phyloP scores from a whole-genome alignment of 2,797 vertebrate genomes.

The Eulemur mongoz region DNA sequence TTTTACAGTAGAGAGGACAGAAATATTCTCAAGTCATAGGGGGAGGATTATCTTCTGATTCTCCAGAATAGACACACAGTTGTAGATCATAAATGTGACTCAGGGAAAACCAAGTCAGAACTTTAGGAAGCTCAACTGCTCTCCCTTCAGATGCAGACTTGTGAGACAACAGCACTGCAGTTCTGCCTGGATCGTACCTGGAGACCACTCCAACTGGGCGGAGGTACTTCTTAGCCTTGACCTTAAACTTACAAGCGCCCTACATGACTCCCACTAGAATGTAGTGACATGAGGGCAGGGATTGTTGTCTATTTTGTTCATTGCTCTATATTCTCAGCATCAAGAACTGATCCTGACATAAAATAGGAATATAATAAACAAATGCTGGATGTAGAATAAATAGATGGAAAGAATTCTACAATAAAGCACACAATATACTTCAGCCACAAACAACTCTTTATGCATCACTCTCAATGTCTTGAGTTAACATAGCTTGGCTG shows the following conservation, averaged over 20 bases:
- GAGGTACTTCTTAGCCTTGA: background rate
- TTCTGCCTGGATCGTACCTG: accelerated
- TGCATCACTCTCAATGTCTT: background rate
- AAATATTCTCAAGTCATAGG: background rate
- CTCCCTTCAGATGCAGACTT: background rate
- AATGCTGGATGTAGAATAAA: background rate
- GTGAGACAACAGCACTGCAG: accelerated
- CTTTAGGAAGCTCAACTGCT: background rate
- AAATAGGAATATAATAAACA: background rate
- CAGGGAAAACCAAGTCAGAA: background rate
- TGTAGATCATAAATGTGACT: background rate
- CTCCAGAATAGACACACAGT: background rate
- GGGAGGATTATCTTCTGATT: background rate
- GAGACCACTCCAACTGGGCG: too few relatives aligned
- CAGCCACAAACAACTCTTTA: background rate
- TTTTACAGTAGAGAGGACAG: background rate
- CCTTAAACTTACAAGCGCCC: background rate
- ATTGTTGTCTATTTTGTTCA: background rate
- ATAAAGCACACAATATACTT: background rate
- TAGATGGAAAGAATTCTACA: background rate
- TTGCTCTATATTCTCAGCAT: background rate
- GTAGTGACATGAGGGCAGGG: background rate
- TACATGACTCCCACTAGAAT: background rate
- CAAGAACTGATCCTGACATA: background rate
- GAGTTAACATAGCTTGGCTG: background rate